A percentile compares a stretch with the other conserved stretches of the same genome.
These are phyloP conservation scores for Gnathonemus longibarbis DNA, from an alignment of 2,113 vertebrate species.

Conservation along the genomic window DNA sequence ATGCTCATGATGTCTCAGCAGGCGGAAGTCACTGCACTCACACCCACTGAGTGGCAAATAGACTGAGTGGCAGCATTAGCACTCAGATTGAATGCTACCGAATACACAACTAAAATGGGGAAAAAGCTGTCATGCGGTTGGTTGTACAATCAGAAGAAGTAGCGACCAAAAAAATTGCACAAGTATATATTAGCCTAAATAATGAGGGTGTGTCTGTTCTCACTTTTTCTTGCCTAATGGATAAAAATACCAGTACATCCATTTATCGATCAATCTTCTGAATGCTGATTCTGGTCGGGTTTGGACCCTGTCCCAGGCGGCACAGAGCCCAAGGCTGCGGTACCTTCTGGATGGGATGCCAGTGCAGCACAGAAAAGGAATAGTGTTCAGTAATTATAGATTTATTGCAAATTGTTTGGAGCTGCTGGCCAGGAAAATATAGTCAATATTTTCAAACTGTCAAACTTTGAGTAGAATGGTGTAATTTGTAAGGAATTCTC, in stretches of 20 bases:
- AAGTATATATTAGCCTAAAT: neutral
- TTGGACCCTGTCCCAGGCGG: neutral
- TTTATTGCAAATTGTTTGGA: neutral
- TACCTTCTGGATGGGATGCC: neutral
- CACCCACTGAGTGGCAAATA: no score
- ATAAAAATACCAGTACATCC: neutral
- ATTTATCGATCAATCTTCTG: neutral
- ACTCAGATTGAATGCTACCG: no score
- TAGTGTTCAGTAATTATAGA: neutral
- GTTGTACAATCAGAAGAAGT: no score
- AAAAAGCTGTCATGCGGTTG: no score
- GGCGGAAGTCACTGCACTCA: no score
- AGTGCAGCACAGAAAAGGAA: neutral
- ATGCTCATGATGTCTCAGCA: no score
- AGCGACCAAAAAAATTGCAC: no score
- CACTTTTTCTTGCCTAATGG: neutral
- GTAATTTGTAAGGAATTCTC: neutral
- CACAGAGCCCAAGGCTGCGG: neutral
- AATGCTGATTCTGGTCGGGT: neutral
- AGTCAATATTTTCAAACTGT: neutral
- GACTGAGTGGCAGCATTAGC: no score
- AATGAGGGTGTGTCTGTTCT: neutral
- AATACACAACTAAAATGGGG: no score
- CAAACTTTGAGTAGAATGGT: neutral
- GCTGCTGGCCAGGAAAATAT: neutral